These are phyloP conservation scores for Gephyroberyx darwinii DNA, from an alignment of 2,797 vertebrate species.

Conservation along the genomic window DNA sequence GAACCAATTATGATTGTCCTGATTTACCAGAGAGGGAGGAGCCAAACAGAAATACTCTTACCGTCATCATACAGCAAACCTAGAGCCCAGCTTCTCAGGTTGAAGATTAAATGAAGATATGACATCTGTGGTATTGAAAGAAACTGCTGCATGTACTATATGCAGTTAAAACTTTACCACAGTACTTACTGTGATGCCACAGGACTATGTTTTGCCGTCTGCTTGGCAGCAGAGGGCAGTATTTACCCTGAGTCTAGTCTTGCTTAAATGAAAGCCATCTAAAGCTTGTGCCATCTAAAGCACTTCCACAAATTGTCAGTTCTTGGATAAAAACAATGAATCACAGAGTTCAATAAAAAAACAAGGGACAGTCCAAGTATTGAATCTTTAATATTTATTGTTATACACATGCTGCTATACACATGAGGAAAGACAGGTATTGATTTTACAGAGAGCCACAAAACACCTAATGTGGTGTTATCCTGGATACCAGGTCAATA, in stretches of 20 bases:
- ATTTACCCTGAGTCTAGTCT: not conserved
- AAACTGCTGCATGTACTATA: not conserved
- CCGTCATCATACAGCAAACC: too few species aligned
- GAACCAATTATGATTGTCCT: too few species aligned
- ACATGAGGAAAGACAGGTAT: conserved; percentile 65
- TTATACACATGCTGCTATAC: conserved; percentile 80
- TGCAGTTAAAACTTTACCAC: not conserved
- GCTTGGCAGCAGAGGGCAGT: conserved; percentile 9
- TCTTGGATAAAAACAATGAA: too few species aligned
- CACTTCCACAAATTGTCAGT: too few species aligned
- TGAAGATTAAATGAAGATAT: conserved; percentile 25
- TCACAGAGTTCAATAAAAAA: conserved; percentile 2
- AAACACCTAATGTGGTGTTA: conserved; percentile 72
- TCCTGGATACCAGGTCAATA: conserved; percentile 85
- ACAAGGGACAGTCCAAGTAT: conserved; percentile 18
- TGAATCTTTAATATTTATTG: conserved; percentile 77
- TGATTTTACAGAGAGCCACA: conserved; percentile 72
- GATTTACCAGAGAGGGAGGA: too few species aligned
- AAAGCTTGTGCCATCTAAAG: too few species aligned
- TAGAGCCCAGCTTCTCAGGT: not conserved
- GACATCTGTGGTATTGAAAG: conserved; percentile 13
- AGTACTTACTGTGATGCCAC: not conserved
- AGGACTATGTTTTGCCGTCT: not conserved
- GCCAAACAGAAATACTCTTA: too few species aligned
- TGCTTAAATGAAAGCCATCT: too few species aligned